Evolutionary conservation across 2,888 invertebrate genomes (phyloP).

Genomic region (Tuberolachnus salignus): DNA sequence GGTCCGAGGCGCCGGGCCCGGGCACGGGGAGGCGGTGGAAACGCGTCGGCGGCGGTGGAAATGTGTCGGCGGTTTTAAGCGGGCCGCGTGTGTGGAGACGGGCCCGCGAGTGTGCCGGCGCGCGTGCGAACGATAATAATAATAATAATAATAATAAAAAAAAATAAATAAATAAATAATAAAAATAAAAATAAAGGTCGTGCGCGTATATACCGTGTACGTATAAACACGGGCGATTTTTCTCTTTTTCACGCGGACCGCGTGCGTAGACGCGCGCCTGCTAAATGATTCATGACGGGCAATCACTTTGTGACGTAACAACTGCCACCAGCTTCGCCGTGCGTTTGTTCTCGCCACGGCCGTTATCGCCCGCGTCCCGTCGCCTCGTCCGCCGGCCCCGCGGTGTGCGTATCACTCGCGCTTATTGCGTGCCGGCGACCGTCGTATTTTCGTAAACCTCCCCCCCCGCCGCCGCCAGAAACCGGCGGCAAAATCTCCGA

Average conservation of each 20-base stretch:
- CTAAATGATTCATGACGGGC: conserved; percentile 55
- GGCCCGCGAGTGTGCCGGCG: background rate
- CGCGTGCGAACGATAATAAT: background rate
- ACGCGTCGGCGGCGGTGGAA: too few species aligned
- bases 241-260: background rate
- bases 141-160: too few species aligned
- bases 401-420: background rate
- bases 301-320: conserved; percentile 51
- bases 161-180: too few species aligned
- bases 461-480: background rate
- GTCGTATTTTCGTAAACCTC: background rate
- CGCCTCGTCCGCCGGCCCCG: background rate
- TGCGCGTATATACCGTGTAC: background rate
- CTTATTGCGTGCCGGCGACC: too few species aligned
- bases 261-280: conserved; percentile 19
- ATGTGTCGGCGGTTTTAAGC: conserved; percentile 13
- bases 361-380: background rate
- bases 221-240: background rate
- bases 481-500: too few species aligned
- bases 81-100: background rate
- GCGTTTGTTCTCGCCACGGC: background rate
- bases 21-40: too few species aligned
- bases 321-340: background rate
- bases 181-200: conserved; percentile 30
- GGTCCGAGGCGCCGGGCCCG: conserved; percentile 26